Percentiles rank a stretch among this genome's conserved stretches.
Conservation (phyloP, 1,140 invertebrate species). For the Camponotus vicinus region DNA sequence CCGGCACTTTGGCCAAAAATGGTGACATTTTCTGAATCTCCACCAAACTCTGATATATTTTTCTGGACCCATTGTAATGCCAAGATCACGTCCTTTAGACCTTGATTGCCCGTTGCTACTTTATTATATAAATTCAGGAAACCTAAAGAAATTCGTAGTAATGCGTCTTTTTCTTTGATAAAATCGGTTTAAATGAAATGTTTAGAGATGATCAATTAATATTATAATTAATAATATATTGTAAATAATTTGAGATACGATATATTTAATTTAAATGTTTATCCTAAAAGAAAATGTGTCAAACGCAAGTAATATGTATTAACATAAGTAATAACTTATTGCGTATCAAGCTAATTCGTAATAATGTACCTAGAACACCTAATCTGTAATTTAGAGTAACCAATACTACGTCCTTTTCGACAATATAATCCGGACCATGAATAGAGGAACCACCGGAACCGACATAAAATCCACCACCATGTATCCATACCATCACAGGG, state of each 20-base stretch:
- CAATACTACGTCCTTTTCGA: conserved; percentile 87
- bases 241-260: too few species aligned
- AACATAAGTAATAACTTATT: too few species aligned
- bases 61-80: conserved; percentile 88
- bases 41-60: conserved; percentile 89
- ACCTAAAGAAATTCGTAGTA: conserved; percentile 58
- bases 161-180: not conserved
- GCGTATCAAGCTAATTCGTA: not conserved
- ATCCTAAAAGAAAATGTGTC: not conserved
- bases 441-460: conserved; percentile 82
- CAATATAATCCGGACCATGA: conserved; percentile 85
- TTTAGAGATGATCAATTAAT: not conserved
- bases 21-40: conserved; percentile 88
- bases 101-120: conserved; percentile 85
- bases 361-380: conserved; percentile 83
- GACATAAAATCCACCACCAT: conserved; percentile 88
- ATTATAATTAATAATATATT: not conserved
- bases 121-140: conserved; percentile 75
- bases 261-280: not conserved
- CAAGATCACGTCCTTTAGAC: conserved; percentile 87
- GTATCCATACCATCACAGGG: conserved; percentile 87
- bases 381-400: conserved; percentile 88
- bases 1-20: conserved; percentile 89
- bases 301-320: not conserved
- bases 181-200: not conserved